Percentiles rank a stretch among this genome's conserved stretches.
Evolutionary conservation across 2,113 vertebrate species (phyloP).

Genomic region (Calypte anna): DNA sequence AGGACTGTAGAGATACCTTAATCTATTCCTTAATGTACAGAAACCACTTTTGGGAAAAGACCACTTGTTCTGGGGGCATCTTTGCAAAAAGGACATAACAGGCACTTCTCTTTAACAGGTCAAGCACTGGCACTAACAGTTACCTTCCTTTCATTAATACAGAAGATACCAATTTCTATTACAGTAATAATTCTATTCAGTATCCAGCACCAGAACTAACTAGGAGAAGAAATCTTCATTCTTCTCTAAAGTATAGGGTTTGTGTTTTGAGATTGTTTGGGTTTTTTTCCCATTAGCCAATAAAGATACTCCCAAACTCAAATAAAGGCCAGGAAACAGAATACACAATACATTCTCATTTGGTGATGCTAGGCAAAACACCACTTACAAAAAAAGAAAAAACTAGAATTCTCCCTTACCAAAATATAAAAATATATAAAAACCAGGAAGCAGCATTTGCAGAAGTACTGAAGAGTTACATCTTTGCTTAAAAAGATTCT

Average conservation of each 20-base stretch:
- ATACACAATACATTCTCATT: background rate
- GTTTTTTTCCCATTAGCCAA: background rate
- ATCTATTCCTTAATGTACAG: background rate
- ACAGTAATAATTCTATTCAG: background rate
- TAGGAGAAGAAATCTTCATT: background rate
- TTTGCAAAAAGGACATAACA: accelerated
- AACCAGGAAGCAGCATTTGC: background rate
- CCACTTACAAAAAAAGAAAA: background rate
- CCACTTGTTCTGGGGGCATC: background rate
- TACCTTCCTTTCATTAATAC: background rate
- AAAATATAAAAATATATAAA: background rate
- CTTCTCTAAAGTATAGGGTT: background rate
- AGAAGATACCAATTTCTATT: background rate
- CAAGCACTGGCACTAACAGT: background rate
- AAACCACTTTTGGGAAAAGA: background rate
- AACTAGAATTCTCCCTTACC: background rate
- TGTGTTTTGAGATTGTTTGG: background rate
- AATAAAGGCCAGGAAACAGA: background rate
- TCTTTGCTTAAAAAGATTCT: background rate
- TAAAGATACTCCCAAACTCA: background rate
- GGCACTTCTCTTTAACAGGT: background rate
- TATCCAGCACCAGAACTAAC: background rate
- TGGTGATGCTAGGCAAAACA: accelerated
- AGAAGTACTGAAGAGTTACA: background rate
- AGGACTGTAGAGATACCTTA: background rate